Evolutionary conservation across 2,888 invertebrate genomes (phyloP).

Genomic region (Prosopocoilus inquinatus): DNA sequence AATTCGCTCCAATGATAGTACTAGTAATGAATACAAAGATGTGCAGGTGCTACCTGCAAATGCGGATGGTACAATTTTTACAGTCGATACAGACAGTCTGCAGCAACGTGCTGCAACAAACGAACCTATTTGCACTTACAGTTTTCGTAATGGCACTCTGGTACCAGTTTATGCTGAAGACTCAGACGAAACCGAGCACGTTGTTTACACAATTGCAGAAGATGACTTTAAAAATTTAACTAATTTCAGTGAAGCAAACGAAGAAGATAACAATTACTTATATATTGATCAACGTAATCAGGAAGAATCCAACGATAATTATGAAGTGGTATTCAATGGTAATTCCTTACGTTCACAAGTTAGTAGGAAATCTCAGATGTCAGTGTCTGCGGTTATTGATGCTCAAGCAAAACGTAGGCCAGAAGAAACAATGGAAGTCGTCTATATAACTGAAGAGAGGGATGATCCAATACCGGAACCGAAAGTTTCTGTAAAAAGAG

Average conservation of each 20-base stretch:
- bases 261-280: conserved; percentile 7
- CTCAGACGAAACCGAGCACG: conserved; percentile 11
- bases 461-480: neutral
- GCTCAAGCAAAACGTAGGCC: neutral
- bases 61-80: conserved; percentile 43
- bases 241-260: conserved; percentile 2
- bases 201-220: conserved; percentile 15
- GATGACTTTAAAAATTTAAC: conserved; percentile 14
- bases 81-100: conserved; percentile 42
- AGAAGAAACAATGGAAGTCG: conserved; percentile 11
- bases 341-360: conserved; percentile 7
- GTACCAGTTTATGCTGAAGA: conserved; percentile 31
- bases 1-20: conserved; percentile 9
- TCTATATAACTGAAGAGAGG: conserved; percentile 8
- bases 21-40: conserved; percentile 23
- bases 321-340: conserved; percentile 20
- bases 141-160: conserved; percentile 42
- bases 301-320: conserved; percentile 8
- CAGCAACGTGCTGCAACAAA: conserved; percentile 30
- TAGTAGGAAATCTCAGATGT: neutral
- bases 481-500: neutral
- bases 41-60: conserved; percentile 41
- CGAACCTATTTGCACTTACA: conserved; percentile 34
- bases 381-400: neutral
- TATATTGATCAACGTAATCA: conserved; percentile 12